phyloP scores from a whole-genome alignment of 1,140 invertebrate genomes.

The Drosophila equinoxialis region DNA sequence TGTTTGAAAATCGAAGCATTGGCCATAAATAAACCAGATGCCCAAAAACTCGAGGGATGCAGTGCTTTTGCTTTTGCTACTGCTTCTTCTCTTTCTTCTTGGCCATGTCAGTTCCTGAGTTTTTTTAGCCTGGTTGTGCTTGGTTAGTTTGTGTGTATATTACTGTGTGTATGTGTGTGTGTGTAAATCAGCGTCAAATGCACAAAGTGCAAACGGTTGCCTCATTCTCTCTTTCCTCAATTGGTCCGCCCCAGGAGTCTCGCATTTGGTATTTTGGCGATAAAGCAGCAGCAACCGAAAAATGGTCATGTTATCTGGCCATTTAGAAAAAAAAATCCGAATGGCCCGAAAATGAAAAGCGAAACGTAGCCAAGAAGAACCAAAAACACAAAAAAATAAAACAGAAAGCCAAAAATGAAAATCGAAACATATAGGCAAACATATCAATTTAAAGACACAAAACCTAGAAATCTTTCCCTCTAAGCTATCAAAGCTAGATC shows the following conservation, averaged over 20 bases:
- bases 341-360: constrained; percentile 25
- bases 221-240: constrained; percentile 19
- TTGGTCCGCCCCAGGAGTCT: constrained; percentile 54
- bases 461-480: background rate
- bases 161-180: constrained; percentile 17
- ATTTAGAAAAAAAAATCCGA: constrained; percentile 27
- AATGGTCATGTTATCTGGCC: constrained; percentile 60
- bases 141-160: background rate
- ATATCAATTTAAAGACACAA: constrained; percentile 18
- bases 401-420: constrained; percentile 46
- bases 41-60: constrained; percentile 28
- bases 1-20: constrained; percentile 61
- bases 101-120: constrained; percentile 14
- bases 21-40: constrained; percentile 64
- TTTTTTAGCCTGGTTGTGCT: constrained; percentile 2
- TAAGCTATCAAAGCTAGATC: background rate
- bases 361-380: constrained; percentile 15
- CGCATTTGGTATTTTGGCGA: constrained; percentile 45
- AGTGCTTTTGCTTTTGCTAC: constrained; percentile 12
- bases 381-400: constrained; percentile 38
- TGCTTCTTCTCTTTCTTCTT: constrained; percentile 14
- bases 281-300: constrained; percentile 48
- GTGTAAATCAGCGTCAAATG: constrained; percentile 75
- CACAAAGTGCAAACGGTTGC: constrained; percentile 62
- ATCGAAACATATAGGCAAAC: constrained; percentile 41